These are phyloP conservation scores for Larimichthys polyactis DNA, from an alignment of 2,113 vertebrate genomes.

Conservation along the genomic window DNA sequence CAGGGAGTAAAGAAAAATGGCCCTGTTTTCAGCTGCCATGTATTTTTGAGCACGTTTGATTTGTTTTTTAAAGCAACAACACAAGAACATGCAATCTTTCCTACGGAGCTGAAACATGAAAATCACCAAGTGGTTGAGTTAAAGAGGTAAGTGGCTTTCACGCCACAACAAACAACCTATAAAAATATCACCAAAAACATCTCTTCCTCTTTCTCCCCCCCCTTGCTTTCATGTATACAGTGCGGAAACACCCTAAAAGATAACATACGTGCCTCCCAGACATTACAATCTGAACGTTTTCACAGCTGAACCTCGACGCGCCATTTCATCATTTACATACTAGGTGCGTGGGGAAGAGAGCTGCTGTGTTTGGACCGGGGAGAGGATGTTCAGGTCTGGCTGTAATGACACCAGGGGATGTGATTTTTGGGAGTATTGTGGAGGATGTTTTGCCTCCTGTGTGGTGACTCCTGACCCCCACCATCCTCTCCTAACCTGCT, in stretches of 20 bases:
- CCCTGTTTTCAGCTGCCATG: background rate
- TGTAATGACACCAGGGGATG: constrained; percentile 63
- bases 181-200: constrained; percentile 21
- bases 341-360: constrained; percentile 62
- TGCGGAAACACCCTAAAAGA: constrained; percentile 12
- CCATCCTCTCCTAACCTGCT: constrained; percentile 75
- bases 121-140: background rate
- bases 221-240: background rate
- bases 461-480: constrained; percentile 77
- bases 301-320: constrained; percentile 15
- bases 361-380: constrained; percentile 68
- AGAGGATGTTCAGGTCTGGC: constrained; percentile 77
- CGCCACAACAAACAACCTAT: background rate
- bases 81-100: constrained; percentile 3
- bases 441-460: constrained; percentile 84
- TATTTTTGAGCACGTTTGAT: constrained; percentile 8
- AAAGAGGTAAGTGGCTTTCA: constrained; percentile 3
- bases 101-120: constrained; percentile 7
- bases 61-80: background rate
- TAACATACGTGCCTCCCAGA: constrained; percentile 27
- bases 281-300: constrained; percentile 41
- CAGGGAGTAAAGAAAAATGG: background rate
- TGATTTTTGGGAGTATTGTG: constrained; percentile 67
- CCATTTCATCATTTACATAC: constrained; percentile 26
- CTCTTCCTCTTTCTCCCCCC: too few species aligned